phyloP scores from a whole-genome alignment of 1,140 invertebrate genomes.

The Zaprionus ghesquierei region DNA sequence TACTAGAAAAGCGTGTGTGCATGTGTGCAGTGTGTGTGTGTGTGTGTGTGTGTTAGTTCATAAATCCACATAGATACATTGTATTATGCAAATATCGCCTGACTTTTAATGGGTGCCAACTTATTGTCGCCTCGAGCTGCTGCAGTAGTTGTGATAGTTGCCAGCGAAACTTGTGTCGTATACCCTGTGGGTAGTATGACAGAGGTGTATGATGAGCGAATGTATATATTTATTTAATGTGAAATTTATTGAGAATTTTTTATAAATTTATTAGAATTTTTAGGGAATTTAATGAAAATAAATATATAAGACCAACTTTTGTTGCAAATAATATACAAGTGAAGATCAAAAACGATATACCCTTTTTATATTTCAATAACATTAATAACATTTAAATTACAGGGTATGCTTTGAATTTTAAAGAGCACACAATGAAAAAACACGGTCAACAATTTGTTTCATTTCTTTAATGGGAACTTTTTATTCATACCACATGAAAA shows the following conservation, averaged over 20 bases:
- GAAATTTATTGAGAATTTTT: neutral
- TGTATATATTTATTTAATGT: neutral
- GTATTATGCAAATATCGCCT: constrained; percentile 23
- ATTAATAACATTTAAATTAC: no score
- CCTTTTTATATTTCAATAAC: no score
- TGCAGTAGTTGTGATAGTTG: neutral
- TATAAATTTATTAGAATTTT: neutral
- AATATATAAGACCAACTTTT: neutral
- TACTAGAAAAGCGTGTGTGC: neutral
- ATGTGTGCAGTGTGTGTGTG: neutral
- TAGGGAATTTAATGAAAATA: neutral
- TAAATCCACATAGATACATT: constrained; percentile 18
- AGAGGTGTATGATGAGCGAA: neutral
- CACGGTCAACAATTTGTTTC: neutral
- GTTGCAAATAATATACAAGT: neutral
- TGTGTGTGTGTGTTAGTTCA: neutral
- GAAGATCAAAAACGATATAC: neutral
- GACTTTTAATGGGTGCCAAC: constrained; percentile 38
- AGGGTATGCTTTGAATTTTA: neutral
- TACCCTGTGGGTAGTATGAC: neutral
- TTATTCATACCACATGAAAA: neutral
- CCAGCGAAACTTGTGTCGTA: neutral
- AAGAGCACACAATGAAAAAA: neutral
- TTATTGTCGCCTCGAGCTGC: constrained; percentile 1
- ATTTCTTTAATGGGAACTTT: neutral